Evolutionary conservation across 2,113 vertebrate species (phyloP).

Genomic region (Maccullochella peelii): DNA sequence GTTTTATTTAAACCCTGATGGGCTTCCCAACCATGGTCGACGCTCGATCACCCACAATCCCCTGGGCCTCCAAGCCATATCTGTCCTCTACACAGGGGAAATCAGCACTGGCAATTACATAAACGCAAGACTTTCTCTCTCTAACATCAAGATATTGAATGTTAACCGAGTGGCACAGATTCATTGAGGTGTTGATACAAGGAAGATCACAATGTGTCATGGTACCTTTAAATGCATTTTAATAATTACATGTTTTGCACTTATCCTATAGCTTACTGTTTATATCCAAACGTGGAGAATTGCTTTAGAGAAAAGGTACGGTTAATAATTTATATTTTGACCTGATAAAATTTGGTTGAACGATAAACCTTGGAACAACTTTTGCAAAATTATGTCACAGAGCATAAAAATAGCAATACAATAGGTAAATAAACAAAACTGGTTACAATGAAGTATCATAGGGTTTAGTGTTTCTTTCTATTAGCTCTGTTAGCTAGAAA

Average conservation of each 20-base stretch:
- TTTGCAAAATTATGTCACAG: neutral
- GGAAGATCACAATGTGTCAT: neutral
- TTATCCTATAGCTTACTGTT: neutral
- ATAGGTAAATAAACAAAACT: neutral
- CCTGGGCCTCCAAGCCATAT: constrained; percentile 60
- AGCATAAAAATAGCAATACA: neutral
- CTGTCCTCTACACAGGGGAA: constrained; percentile 60
- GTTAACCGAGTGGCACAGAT: constrained; percentile 34
- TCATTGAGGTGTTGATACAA: constrained; percentile 31
- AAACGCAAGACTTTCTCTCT: constrained; percentile 38
- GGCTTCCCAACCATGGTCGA: constrained; percentile 43
- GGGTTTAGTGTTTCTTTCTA: neutral
- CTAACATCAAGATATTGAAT: constrained; percentile 40
- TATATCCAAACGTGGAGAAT: constrained; percentile 3
- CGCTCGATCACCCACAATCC: constrained; percentile 64
- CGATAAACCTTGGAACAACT: neutral
- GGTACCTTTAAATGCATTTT: neutral
- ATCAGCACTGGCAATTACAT: constrained; percentile 53
- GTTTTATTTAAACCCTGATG: constrained; percentile 43
- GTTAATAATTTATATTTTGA: neutral
- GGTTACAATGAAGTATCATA: neutral
- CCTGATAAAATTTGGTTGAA: neutral
- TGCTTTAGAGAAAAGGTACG: neutral
- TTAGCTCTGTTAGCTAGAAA: neutral
- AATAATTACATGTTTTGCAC: constrained; percentile 18